Conservation (phyloP, 2,797 vertebrate species). For the Chelon labrosus region DNA sequence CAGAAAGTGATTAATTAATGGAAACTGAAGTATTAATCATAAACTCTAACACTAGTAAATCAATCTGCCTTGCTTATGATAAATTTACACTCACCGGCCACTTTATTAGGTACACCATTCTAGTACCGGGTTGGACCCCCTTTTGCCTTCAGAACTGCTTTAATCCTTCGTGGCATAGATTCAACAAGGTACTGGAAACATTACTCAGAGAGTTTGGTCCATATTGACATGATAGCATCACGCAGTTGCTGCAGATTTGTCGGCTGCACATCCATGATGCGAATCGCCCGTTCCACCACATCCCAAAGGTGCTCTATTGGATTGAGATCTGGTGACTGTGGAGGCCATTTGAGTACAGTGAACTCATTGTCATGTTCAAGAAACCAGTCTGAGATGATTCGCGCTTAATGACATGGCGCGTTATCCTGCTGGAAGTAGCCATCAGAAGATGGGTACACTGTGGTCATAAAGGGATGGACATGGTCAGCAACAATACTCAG, state of each 20-base stretch:
- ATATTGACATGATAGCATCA: conserved; percentile 8
- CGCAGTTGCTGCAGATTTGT: conserved; percentile 52
- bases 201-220: background rate
- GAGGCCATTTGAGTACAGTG: background rate
- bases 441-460: conserved; percentile 59
- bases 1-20: too few species aligned
- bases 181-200: too few species aligned
- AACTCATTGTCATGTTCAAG: background rate
- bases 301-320: conserved; percentile 29
- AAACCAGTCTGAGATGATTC: conserved; percentile 4
- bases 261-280: conserved; percentile 22
- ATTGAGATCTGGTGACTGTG: conserved; percentile 36
- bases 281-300: conserved; percentile 50
- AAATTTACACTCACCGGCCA: too few species aligned
- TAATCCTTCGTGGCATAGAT: too few species aligned
- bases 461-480: conserved; percentile 40
- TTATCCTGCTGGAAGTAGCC: conserved; percentile 64
- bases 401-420: conserved; percentile 17
- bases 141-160: too few species aligned
- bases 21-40: too few species aligned
- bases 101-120: too few species aligned
- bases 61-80: too few species aligned
- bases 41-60: too few species aligned
- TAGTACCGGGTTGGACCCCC: too few species aligned
- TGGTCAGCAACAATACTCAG: conserved; percentile 13